Conservation (phyloP, 53 echinoderm and acorn worm species). For the Pentamera pediparva region DNA sequence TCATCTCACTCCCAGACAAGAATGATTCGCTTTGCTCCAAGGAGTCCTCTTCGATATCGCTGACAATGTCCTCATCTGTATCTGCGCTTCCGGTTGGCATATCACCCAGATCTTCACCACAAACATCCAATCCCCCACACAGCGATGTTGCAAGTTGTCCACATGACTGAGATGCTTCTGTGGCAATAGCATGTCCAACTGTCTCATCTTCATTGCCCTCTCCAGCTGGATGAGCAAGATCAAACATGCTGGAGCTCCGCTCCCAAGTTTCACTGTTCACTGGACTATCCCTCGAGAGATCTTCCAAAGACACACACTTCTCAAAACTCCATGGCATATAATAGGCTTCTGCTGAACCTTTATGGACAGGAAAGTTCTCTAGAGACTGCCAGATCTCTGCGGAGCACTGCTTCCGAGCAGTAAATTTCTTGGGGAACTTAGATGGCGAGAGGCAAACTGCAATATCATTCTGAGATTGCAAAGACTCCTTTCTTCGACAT, state of each 20-base stretch:
- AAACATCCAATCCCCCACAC: background rate
- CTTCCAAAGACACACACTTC: conserved; percentile 16
- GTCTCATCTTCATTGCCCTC: background rate
- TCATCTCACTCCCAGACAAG: no score
- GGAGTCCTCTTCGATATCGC: background rate
- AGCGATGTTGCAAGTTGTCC: no score
- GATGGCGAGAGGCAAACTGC: background rate
- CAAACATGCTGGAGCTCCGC: conserved; percentile 8
- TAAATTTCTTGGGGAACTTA: background rate
- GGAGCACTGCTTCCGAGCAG: background rate
- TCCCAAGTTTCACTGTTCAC: background rate
- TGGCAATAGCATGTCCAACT: no score
- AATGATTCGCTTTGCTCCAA: no score
- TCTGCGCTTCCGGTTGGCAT: background rate
- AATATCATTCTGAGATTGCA: no score
- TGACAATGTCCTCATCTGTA: background rate
- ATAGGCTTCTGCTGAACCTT: conserved; percentile 5
- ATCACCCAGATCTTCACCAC: background rate
- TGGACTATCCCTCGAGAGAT: background rate
- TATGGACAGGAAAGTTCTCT: conserved; percentile 2
- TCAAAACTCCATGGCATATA: conserved; percentile 18
- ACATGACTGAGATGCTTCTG: no score
- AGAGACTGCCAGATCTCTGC: background rate
- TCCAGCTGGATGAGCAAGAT: background rate
- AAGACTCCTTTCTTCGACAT: no score